Base-by-base conservation (phyloP, 1,140 invertebrate species). In the Tribolium madens region DNA sequence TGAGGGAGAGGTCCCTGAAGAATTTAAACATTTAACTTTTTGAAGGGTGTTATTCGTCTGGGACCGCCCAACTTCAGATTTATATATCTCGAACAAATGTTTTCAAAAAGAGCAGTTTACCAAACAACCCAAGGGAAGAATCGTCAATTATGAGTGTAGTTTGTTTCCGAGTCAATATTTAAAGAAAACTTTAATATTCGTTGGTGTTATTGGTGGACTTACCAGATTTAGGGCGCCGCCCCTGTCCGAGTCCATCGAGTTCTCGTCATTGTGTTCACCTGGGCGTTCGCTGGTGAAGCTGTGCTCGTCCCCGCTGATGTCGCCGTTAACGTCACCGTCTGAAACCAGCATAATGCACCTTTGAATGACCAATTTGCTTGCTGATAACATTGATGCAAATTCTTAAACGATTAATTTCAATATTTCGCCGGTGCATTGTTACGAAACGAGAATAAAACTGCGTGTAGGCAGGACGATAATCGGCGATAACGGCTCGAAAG, bases 161-260 rank as follows among this genome's bases (percentile, higher is more conserved):
- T 75, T 76, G 50, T 70, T 69, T 69, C 36, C 75, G 21, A 72
- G 77, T 71, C 71, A 77, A 78, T 80, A 80, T 80, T 77, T 80
- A 77, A 78, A 75, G 70, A 47, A 80, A 76, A 76, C 72, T 78
- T 76, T 75, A 77, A 80, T 80, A 76, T 75, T n/a, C 31, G 46
- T 13, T 12, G 17, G 13, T 46, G 46, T 68, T 21, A 60, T 76
- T 69, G 33, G 21, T 14, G n/a, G 17, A 82, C 85, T 88, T 84
- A 89, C 89, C 85, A 89, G 84, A 81, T 89, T 89, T 21, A 90
- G 86, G 26, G 88, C 88, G 17, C 86, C 86, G 75, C 85, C 87
- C 80, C 87, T 83, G 52, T 89, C 88, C 0, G 88, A 89, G 80
- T 89, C 88, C 85, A 89, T 85, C 15, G 88, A 89, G 82, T 89